Conservation (phyloP, 2,113 vertebrate species). For the Panthera leo region DNA sequence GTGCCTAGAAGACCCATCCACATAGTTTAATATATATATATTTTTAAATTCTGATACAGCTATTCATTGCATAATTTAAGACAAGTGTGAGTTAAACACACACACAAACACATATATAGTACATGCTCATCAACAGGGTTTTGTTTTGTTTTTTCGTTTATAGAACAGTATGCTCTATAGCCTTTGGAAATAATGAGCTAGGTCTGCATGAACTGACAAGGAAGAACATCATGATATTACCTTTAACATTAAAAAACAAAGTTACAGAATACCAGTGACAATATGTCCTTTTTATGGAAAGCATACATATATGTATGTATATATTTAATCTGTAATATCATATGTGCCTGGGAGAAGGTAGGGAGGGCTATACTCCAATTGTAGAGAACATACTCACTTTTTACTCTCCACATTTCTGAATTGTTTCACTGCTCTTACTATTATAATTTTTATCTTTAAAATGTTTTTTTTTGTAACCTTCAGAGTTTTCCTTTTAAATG, state of each 20-base stretch:
- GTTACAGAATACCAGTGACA: not conserved
- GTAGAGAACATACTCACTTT: not conserved
- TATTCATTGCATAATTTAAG: not conserved
- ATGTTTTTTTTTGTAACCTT: not conserved
- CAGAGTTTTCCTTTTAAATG: not conserved
- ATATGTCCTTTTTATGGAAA: not conserved
- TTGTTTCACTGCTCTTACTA: not conserved
- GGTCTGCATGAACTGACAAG: not conserved
- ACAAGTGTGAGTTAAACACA: not conserved
- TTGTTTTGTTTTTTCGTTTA: not conserved
- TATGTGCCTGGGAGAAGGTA: not conserved
- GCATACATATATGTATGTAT: not conserved
- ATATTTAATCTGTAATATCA: not conserved
- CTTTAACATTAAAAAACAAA: not conserved
- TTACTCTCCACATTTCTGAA: not conserved
- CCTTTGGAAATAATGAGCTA: not conserved
- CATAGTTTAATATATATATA: not conserved
- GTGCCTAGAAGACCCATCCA: not conserved
- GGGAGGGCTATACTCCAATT: not conserved
- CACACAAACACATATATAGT: not conserved
- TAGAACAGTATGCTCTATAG: not conserved
- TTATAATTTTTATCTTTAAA: slow-evolving; percentile 21
- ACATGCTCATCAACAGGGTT: not conserved
- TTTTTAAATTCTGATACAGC: not conserved
- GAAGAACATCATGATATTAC: not conserved